phyloP scores from a whole-genome alignment of 2,113 vertebrate species.

The Thalassarche chlororhynchos region DNA sequence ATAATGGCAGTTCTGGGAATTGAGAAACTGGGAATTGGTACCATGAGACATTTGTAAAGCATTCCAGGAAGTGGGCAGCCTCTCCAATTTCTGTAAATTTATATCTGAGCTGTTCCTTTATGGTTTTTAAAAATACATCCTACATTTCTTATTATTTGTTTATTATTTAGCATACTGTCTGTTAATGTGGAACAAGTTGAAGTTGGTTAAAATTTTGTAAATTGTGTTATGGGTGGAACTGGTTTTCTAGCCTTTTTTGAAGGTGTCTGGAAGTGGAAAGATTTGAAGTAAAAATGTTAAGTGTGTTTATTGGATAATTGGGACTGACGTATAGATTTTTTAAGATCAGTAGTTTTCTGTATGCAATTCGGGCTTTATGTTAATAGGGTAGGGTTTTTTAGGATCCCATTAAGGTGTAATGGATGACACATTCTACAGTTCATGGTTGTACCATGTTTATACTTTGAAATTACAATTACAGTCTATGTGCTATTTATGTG shows the following conservation, averaged over 20 bases:
- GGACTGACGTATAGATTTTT: neutral
- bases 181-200: neutral
- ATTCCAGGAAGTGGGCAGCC: neutral
- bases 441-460: neutral
- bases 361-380: neutral
- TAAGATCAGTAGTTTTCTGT: neutral
- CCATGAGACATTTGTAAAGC: neutral
- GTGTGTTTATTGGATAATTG: neutral
- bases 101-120: neutral
- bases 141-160: neutral
- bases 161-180: neutral
- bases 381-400: neutral
- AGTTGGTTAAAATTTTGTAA: neutral
- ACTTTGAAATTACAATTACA: neutral
- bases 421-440: neutral
- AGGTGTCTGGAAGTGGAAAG: neutral
- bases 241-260: neutral
- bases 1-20: neutral
- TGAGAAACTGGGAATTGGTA: constrained; percentile 14
- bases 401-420: neutral
- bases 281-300: neutral
- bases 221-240: neutral
- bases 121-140: neutral
- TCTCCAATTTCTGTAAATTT: neutral
- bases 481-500: neutral